These are phyloP conservation scores for Neosilurus hyrtlii DNA, from an alignment of 2,797 vertebrate species.

Conservation along the genomic window DNA sequence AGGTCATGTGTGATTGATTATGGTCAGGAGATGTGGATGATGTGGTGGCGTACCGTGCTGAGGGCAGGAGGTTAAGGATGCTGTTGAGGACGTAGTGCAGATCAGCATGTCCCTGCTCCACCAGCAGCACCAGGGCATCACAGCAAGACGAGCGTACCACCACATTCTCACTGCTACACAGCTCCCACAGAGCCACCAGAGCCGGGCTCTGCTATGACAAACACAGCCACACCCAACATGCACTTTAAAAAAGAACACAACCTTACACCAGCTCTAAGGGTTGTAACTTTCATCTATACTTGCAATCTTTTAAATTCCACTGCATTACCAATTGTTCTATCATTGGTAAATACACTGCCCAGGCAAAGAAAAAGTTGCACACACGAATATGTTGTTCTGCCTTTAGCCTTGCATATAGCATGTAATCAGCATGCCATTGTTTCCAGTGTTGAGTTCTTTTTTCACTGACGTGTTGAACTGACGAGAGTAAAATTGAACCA, in stretches of 20 bases:
- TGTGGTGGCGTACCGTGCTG: slow-evolving; percentile 77
- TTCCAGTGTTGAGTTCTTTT: too few relatives aligned
- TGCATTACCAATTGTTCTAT: not conserved
- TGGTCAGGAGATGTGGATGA: not conserved
- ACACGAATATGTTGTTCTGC: too few relatives aligned
- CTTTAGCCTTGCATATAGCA: too few relatives aligned
- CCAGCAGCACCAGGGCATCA: slow-evolving; percentile 84
- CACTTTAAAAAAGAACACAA: not conserved
- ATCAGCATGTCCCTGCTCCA: slow-evolving; percentile 86
- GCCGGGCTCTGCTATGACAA: slow-evolving; percentile 77
- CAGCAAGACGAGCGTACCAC: slow-evolving; percentile 83
- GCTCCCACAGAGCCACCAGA: slow-evolving; percentile 88
- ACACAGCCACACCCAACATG: not conserved
- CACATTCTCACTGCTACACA: slow-evolving; percentile 80
- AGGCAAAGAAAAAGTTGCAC: not conserved
- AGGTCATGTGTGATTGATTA: not conserved
- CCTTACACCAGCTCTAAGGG: too few relatives aligned
- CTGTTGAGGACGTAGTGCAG: slow-evolving; percentile 80
- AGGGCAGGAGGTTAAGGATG: slow-evolving; percentile 88
- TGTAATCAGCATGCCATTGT: too few relatives aligned
- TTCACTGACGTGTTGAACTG: too few relatives aligned
- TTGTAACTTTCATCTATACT: too few relatives aligned
- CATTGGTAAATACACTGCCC: not conserved
- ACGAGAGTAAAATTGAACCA: too few relatives aligned
- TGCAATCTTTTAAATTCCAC: not conserved